Evolutionary conservation across 1,140 invertebrate species (phyloP).

Genomic region (Berghia stephanieae): DNA sequence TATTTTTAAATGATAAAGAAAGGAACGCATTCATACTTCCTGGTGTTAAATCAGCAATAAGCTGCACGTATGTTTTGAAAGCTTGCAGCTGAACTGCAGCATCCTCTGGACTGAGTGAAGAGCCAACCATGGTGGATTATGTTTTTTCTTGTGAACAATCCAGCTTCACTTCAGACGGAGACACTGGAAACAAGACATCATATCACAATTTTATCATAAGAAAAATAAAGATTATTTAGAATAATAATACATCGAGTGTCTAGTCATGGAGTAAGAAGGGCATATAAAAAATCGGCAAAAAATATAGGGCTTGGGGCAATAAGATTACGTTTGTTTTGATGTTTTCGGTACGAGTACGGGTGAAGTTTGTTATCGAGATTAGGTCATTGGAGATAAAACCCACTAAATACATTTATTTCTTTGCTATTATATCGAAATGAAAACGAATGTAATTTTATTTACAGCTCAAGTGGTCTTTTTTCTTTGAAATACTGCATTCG

Average conservation of each 20-base stretch:
- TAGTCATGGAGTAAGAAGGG: not conserved
- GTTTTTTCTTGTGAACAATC: not conserved
- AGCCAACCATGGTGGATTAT: slow-evolving; percentile 39
- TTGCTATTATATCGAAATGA: too few species aligned
- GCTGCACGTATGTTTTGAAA: slow-evolving; percentile 64
- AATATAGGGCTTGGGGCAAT: too few species aligned
- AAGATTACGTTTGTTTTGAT: too few species aligned
- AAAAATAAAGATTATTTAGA: not conserved
- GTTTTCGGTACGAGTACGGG: too few species aligned
- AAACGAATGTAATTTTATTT: too few species aligned
- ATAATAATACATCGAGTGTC: not conserved
- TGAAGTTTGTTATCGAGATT: too few species aligned
- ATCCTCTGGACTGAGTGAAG: slow-evolving; percentile 62
- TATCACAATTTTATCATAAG: not conserved
- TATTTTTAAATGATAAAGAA: not conserved
- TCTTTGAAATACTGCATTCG: too few species aligned
- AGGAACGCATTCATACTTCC: slow-evolving; percentile 51
- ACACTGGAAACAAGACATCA: not conserved
- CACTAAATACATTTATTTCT: too few species aligned
- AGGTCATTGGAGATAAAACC: too few species aligned
- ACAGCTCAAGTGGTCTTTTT: too few species aligned
- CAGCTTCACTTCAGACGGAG: too few species aligned
- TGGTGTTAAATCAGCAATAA: slow-evolving; percentile 63
- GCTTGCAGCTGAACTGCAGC: slow-evolving; percentile 63
- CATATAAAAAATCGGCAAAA: not conserved